Base-by-base conservation (phyloP, 2,113 vertebrate species). In the Cottus gobio region DNA sequence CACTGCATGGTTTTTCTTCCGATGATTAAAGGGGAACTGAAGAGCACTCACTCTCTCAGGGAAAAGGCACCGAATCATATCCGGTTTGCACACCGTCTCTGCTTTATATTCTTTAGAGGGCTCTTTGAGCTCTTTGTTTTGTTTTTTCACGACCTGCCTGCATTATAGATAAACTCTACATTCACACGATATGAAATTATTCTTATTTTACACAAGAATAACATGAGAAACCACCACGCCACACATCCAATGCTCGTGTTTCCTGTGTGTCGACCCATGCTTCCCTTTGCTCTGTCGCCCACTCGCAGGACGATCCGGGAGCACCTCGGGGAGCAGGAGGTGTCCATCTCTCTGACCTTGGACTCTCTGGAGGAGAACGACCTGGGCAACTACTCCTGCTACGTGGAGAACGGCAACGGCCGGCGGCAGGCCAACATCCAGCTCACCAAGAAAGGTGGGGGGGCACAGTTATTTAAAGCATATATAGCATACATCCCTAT, bases 311-410 rank as follows among this genome's bases (percentile, higher is more conserved):
- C 96, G 48, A 93, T 99, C 84, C 96, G 95, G 87, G 97, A 99
- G 81, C 96, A 98, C 89, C 95, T 99, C 26, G 98, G 98, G 74
- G 98, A 99, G 93, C 98, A 99, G 92, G 97, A 99, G 91, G 97
- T 99, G 63, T 96, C 96, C 80, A 81, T 99, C 89, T 93, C 95
- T 3, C 90, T 99, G 86, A 97, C 95, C 88, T 97, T 99, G 70
- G 96, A 98, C 34, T 94, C 96, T 3, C 93, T 99, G 62, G 96
- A 97, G 77, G 97, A 98, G 86, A 93, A 91, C 71, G 98, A 99
- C 88, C 90, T 98, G 79, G 97, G 97, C 6, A 99, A 99, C 92
- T 99, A 99, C 67, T 98, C 97, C 0, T 99, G 98, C 85, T 97
- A 97, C 0, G 97, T 99, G 77, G 97, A 99, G 89, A 99, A 99